A percentile compares a stretch with the other conserved stretches of the same genome.
Conservation (phyloP, 2,888 invertebrate species). For the Lucinisca nassula region DNA sequence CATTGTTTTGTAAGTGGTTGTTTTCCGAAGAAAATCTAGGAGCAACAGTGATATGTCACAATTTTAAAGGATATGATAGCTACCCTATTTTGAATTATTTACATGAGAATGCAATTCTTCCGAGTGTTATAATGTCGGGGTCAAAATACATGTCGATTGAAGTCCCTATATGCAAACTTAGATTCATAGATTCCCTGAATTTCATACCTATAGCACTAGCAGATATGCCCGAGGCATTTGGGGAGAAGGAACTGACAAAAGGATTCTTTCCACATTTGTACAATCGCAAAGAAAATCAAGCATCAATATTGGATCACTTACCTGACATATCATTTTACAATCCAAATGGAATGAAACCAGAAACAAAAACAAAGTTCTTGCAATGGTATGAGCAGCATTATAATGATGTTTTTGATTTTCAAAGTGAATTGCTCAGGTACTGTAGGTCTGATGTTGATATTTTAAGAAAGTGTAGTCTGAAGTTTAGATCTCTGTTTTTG, state of each 20-base stretch:
- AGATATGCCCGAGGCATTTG: conserved; percentile 60
- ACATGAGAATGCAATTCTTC: conserved; percentile 44
- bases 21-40: conserved; percentile 40
- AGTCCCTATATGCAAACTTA: conserved; percentile 40
- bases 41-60: conserved; percentile 46
- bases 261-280: conserved; percentile 61
- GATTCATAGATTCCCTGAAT: conserved; percentile 28
- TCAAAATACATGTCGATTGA: conserved; percentile 47
- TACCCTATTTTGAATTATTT: conserved; percentile 60
- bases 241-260: conserved; percentile 50
- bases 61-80: conserved; percentile 50
- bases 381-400: conserved; percentile 49
- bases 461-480: conserved; percentile 38
- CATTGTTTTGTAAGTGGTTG: conserved; percentile 46
- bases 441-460: conserved; percentile 60
- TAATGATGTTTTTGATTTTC: conserved; percentile 53
- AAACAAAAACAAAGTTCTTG: conserved; percentile 36
- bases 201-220: conserved; percentile 61
- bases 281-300: conserved; percentile 39
- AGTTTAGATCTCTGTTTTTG: conserved; percentile 48
- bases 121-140: conserved; percentile 48
- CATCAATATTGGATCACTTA: not conserved
- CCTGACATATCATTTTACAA: conserved; percentile 32
- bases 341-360: conserved; percentile 53
- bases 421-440: conserved; percentile 53